Evolutionary conservation across 2,797 vertebrate genomes (phyloP), one percentile per base, ranked within the genome.

Genomic region (Squalus acanthias): DNA sequence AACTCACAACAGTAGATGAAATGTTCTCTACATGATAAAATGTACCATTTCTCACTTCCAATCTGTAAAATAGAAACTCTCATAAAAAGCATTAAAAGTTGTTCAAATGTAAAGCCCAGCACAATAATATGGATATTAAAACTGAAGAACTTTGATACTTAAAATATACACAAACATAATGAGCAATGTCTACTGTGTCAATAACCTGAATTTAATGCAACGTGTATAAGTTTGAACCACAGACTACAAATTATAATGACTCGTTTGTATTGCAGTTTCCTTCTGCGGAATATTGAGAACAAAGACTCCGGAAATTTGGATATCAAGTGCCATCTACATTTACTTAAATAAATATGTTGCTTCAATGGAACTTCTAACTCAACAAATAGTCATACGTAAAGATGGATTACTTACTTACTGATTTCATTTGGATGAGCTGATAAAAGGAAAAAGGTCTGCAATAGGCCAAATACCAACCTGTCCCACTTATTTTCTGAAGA

Each of bases 301-400:
- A 95, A 53, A 74, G 26, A 53, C 50, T 74, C 50, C 12, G 53
- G 24, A 95, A 57, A 53, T 57, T 95, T 76, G 94, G 69, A 53
- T 53, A 53, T 95, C 29, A 60, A 95, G 6, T 22, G 8, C 69
- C 12, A 57, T 26, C 67, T 10, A 53, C 22, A 17, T 70, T 50
- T 72, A 74, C 22, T 72, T 72, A 29, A 70, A 50, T 74, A 53
- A 70, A 72, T 50, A 72, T 26, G 22, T 7, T 95, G 93, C 22
- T 95, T 72, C 24, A 74, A 74, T 95, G 94, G 94, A 76, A 53
- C 70, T 74, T n/a, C 26, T 76, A 76, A 76, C n/a, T 95, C 57
- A 92, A 33, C 60, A 33, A 65, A n/a, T n/a, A 65, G 9, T n/a
- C 33, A 0, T 57, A 20, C 50, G 46, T 57, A 76, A 95, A 95